Conservation (phyloP, 2,888 invertebrate genomes). For the Spilosoma lubricipeda region DNA sequence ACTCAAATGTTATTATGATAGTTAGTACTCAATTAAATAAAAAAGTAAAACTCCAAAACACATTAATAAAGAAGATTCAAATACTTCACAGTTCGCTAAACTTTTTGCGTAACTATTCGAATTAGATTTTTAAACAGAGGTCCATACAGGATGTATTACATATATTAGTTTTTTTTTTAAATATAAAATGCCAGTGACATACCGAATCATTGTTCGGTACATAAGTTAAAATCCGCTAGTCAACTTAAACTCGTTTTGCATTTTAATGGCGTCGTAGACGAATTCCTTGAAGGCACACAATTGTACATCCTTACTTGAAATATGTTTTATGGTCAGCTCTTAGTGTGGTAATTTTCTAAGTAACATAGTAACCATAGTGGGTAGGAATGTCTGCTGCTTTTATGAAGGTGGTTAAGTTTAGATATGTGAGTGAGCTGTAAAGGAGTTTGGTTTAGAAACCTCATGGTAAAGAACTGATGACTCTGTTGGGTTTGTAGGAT, state of each 20-base stretch:
- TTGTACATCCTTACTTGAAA: slow-evolving; percentile 29
- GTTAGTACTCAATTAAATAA: too few relatives aligned
- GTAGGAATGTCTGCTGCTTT: slow-evolving; percentile 4
- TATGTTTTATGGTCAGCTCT: slow-evolving; percentile 29
- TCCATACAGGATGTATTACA: background rate
- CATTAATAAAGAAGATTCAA: background rate
- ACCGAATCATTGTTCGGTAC: slow-evolving; percentile 3
- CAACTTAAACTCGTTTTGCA: slow-evolving; percentile 33
- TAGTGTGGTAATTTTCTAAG: slow-evolving; percentile 21
- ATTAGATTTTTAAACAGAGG: background rate
- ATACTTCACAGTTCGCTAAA: background rate
- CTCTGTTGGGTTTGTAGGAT: background rate
- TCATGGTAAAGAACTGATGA: background rate
- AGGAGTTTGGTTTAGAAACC: too few relatives aligned
- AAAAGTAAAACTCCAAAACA: background rate
- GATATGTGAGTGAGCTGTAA: background rate
- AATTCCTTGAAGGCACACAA: slow-evolving; percentile 26
- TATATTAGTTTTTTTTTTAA: background rate
- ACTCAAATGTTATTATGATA: too few relatives aligned
- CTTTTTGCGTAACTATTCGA: background rate
- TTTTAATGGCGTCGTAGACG: slow-evolving; percentile 29
- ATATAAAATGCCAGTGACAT: background rate
- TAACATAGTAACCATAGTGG: too few relatives aligned
- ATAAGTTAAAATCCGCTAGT: slow-evolving; percentile 26
- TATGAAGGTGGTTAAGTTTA: background rate